These are phyloP conservation scores for Tarsius wallacei DNA, from an alignment of 2,797 vertebrate species.

Conservation along the genomic window DNA sequence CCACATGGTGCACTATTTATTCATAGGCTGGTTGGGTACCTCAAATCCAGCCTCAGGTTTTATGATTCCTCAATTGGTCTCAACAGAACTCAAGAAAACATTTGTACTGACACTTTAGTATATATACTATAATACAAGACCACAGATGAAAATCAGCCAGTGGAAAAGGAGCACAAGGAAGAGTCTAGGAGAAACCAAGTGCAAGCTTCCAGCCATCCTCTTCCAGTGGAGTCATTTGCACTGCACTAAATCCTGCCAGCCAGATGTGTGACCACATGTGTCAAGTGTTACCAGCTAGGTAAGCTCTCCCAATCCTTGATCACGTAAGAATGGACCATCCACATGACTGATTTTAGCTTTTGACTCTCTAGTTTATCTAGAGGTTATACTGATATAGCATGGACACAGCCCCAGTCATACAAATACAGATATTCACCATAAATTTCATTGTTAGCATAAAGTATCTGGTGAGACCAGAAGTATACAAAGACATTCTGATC, in stretches of 20 bases:
- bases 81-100: background rate
- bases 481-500: background rate
- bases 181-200: background rate
- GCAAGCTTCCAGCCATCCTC: background rate
- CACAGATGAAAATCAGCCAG: background rate
- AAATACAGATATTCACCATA: background rate
- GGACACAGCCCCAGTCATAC: background rate
- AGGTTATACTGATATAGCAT: background rate
- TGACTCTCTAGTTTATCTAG: background rate
- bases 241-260: background rate
- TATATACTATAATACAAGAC: background rate
- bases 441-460: background rate
- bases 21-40: background rate
- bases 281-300: background rate
- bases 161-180: background rate
- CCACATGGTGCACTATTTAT: background rate
- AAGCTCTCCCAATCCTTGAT: background rate
- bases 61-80: background rate
- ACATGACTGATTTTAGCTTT: background rate
- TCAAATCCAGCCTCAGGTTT: background rate
- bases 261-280: background rate
- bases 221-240: background rate
- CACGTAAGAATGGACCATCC: background rate
- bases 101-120: background rate
- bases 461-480: background rate